Evolutionary conservation across 37 sponge, comb jelly and placozoan species (phyloP), one percentile per base, ranked within the genome.

Genomic region (Ephydatia muelleri): DNA sequence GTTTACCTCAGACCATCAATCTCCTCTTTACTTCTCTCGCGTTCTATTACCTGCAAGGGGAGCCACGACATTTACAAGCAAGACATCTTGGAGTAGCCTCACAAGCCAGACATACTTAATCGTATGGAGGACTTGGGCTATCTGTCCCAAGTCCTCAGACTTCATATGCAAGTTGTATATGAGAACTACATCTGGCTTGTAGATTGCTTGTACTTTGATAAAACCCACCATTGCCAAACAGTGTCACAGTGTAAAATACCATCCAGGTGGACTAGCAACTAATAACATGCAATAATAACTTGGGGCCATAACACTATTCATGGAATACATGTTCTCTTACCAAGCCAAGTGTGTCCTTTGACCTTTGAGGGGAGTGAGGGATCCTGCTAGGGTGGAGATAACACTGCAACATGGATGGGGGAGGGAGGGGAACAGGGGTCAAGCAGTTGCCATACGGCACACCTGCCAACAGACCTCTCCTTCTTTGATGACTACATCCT

Each of bases 311-410:
- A n/a, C n/a, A n/a, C n/a, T n/a, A n/a, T n/a, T n/a, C n/a, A n/a
- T n/a, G n/a, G n/a, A n/a, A n/a, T n/a, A n/a, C n/a, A n/a, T 6
- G 3, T 6, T 9, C 3, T 19, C 76, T 73, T 74, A 91, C 98
- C 74, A 97, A 82, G 80, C 98, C 98, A 38, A 95, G 80, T 38
- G 98, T 97, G 79, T 89, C 83, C 49, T 88, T 94, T 82, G 76
- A 78, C 8, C 98, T 43, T 78, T 97, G 98, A 38, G 98, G 98
- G 30, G 98, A 97, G 81, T 97, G 98, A 25, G 98, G 98, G 32
- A 97, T 91, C 19, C 95, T 75, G 65, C 91, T 83, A 8, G 98
- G 98, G 27, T 89, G 92, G 11, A 85, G 71, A 84, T 92, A 96
- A 29, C 76, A 76, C 92, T 92, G 86, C 4, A 32, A 22, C n/a